Conservation (phyloP, 1,140 invertebrate species). For the Helicoverpa armigera region DNA sequence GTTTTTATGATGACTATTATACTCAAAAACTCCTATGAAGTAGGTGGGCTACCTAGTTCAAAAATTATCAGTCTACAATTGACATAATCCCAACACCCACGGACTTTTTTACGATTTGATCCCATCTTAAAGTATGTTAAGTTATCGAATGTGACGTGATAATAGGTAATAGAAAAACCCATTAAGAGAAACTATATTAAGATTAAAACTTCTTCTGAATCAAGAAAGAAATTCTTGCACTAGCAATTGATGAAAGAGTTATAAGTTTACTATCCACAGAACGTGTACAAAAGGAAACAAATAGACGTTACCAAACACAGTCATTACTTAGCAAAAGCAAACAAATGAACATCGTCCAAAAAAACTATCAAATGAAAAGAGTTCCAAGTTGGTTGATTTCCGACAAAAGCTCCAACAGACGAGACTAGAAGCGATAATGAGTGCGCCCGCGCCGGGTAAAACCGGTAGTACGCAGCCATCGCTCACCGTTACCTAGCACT, state of each 20-base stretch:
- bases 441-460: slow-evolving; percentile 72
- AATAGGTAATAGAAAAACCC: slow-evolving; percentile 17
- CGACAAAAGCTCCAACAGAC: slow-evolving; percentile 66
- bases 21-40: slow-evolving; percentile 24
- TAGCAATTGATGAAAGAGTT: not conserved
- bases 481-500: slow-evolving; percentile 75
- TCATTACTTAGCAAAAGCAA: slow-evolving; percentile 46
- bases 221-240: too few relatives aligned
- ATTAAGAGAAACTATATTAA: not conserved
- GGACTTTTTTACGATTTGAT: slow-evolving; percentile 41
- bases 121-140: slow-evolving; percentile 41
- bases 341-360: slow-evolving; percentile 38
- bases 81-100: slow-evolving; percentile 47
- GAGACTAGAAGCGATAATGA: slow-evolving; percentile 69
- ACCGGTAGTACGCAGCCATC: slow-evolving; percentile 79
- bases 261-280: not conserved
- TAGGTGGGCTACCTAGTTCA: slow-evolving; percentile 46
- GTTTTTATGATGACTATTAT: slow-evolving; percentile 40
- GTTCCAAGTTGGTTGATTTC: slow-evolving; percentile 59
- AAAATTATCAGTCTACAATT: slow-evolving; percentile 47
- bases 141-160: slow-evolving; percentile 28
- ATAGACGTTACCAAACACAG: slow-evolving; percentile 23
- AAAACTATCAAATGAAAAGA: slow-evolving; percentile 43
- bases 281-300: slow-evolving; percentile 1
- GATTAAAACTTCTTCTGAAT: too few relatives aligned